Conservation (phyloP, 2,797 vertebrate species). For the Amblyraja radiata region DNA sequence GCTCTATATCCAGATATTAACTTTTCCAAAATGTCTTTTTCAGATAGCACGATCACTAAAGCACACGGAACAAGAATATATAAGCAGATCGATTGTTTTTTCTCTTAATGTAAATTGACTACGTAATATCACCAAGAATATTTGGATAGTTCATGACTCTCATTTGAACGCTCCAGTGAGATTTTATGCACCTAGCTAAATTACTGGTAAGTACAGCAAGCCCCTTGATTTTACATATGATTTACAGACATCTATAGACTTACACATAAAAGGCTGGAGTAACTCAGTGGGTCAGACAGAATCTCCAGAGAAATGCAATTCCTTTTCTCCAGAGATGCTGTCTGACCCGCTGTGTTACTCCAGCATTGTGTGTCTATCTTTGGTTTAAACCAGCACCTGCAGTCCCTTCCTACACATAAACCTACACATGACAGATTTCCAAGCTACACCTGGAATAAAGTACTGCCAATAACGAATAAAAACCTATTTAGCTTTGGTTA, state of each 20-base stretch:
- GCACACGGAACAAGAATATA: background rate
- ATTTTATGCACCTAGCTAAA: background rate
- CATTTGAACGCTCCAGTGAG: background rate
- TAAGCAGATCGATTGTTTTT: background rate
- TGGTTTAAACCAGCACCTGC: too few species aligned
- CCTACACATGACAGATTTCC: background rate
- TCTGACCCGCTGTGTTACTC: too few species aligned
- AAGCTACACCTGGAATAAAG: background rate
- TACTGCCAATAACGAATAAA: background rate
- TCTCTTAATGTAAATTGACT: background rate
- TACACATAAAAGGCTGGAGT: too few species aligned
- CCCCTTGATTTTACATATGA: background rate
- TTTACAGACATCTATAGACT: background rate
- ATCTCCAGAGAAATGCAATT: too few species aligned
- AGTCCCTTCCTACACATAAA: too few species aligned
- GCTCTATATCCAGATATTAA: background rate
- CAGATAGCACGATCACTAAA: background rate
- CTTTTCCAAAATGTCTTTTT: background rate
- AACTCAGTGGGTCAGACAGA: too few species aligned
- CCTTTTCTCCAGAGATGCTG: too few species aligned
- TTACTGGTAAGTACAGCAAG: background rate
- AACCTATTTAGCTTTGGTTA: background rate
- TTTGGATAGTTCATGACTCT: background rate
- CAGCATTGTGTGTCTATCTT: too few species aligned
- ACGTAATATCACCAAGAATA: background rate